phyloP scores from a whole-genome alignment of 2,888 invertebrate genomes.

The Amphipoea lucens region DNA sequence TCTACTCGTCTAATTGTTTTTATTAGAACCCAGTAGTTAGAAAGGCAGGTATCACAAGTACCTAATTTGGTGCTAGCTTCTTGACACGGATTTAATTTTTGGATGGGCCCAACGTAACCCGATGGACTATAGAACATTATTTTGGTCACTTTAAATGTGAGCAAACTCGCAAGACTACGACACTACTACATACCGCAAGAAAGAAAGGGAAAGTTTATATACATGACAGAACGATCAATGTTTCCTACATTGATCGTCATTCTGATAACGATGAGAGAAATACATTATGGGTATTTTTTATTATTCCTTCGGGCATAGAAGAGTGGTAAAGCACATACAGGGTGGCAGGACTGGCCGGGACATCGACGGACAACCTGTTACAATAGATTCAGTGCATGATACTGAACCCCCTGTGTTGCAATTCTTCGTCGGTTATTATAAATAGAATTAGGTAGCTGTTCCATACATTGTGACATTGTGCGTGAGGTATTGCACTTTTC shows the following conservation, averaged over 20 bases:
- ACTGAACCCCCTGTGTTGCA: not conserved
- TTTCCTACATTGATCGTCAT: slow-evolving; percentile 1
- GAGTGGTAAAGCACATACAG: not conserved
- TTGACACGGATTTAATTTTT: not conserved
- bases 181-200: not conserved
- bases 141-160: not conserved
- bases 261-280: slow-evolving; percentile 1
- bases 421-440: not conserved
- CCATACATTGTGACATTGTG: not conserved
- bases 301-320: not conserved
- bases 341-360: not conserved
- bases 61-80: slow-evolving; percentile 1
- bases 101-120: not conserved
- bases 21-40: slow-evolving; percentile 7
- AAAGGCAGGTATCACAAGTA: slow-evolving; percentile 1
- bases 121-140: not conserved
- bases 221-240: not conserved
- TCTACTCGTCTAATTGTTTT: not conserved
- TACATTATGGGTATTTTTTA: not conserved
- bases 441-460: not conserved
- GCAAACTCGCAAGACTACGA: not conserved
- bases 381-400: not conserved
- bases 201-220: slow-evolving; percentile 1
- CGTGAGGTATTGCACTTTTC: not conserved
- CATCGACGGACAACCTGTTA: not conserved